phyloP scores from a whole-genome alignment of 92 coral and sea anemone genomes.

The Porites divaricata region DNA sequence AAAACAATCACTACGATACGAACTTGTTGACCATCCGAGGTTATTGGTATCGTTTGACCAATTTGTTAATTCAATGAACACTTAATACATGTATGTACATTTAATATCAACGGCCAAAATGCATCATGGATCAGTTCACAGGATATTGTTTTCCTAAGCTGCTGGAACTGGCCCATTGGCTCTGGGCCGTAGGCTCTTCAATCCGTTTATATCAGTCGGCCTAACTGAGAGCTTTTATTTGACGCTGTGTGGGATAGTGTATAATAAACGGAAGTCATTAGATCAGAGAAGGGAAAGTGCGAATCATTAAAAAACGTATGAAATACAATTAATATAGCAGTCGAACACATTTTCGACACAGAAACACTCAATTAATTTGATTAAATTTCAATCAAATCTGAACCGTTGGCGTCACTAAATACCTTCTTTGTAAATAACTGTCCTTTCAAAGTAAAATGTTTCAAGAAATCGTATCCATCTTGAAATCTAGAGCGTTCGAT shows the following conservation, averaged over 20 bases:
- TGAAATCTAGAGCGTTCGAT: slow-evolving; percentile 13
- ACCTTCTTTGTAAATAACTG: neutral
- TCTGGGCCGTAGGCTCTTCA: slow-evolving; percentile 5
- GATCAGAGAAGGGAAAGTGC: slow-evolving; percentile 14
- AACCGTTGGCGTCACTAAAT: neutral
- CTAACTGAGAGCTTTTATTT: slow-evolving; percentile 21
- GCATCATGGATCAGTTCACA: slow-evolving; percentile 20
- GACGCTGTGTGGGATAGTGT: slow-evolving; percentile 33
- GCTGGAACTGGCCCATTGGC: slow-evolving; percentile 14
- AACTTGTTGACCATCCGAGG: slow-evolving; percentile 31
- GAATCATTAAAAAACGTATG: neutral
- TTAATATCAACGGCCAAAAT: slow-evolving; percentile 8
- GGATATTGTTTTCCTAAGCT: slow-evolving; percentile 3
- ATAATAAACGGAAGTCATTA: slow-evolving; percentile 34
- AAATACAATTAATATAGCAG: neutral
- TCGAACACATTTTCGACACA: neutral
- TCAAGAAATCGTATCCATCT: neutral
- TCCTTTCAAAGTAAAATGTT: too few species aligned
- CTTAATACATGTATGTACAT: slow-evolving; percentile 18
- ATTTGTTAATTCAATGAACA: neutral
- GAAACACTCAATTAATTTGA: neutral
- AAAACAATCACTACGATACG: slow-evolving; percentile 26
- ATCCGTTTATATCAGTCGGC: slow-evolving; percentile 28
- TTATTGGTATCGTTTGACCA: slow-evolving; percentile 24
- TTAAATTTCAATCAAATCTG: neutral